Conservation (phyloP, 2,113 vertebrate genomes). For the Anseranas semipalmata region DNA sequence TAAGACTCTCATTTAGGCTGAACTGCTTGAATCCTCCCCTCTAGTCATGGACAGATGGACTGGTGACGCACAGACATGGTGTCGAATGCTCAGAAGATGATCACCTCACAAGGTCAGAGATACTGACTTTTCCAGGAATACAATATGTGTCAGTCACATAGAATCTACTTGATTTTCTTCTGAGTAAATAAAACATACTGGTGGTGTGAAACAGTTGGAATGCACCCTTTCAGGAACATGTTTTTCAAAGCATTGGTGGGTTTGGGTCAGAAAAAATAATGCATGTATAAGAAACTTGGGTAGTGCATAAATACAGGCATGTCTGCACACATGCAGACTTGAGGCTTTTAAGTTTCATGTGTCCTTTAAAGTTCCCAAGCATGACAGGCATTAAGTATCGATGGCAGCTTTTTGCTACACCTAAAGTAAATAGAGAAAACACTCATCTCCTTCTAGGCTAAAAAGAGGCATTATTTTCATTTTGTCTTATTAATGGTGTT, state of each 20-base stretch:
- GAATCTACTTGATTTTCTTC: background rate
- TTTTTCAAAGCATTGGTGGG: background rate
- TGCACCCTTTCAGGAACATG: background rate
- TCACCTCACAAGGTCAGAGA: background rate
- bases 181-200: background rate
- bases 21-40: background rate
- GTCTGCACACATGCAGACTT: background rate
- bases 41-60: background rate
- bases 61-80: background rate
- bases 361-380: background rate
- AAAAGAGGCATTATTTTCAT: background rate
- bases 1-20: background rate
- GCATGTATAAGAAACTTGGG: background rate
- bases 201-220: background rate
- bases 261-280: background rate
- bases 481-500: background rate
- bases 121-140: background rate
- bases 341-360: background rate
- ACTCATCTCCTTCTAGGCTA: background rate
- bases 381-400: background rate
- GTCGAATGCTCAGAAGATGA: background rate
- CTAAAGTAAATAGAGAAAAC: background rate
- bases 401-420: background rate
- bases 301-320: background rate
- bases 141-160: background rate